These are phyloP conservation scores for Tachystola acroxantha DNA, from an alignment of 2,888 invertebrate genomes.

Conservation along the genomic window DNA sequence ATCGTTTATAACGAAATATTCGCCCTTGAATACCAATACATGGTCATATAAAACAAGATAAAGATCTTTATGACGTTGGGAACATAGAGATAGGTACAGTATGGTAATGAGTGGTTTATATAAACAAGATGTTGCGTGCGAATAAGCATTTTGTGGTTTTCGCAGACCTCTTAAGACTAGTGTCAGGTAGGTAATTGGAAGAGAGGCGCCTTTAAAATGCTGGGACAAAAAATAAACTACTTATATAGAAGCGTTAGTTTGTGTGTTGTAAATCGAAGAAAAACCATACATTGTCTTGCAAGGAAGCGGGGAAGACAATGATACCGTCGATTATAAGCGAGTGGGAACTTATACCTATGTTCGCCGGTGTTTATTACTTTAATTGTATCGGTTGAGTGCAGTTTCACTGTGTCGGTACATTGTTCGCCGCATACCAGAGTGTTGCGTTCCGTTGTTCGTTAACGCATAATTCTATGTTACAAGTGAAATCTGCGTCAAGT, in stretches of 20 bases:
- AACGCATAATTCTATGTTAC: conserved; percentile 62
- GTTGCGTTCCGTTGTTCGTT: conserved; percentile 50
- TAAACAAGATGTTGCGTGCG: conserved; percentile 47
- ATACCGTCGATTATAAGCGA: conserved; percentile 59
- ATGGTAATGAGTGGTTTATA: conserved; percentile 34
- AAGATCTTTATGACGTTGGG: conserved; percentile 28
- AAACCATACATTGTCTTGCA: conserved; percentile 61
- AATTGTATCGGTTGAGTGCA: conserved; percentile 67
- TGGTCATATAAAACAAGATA: conserved; percentile 25
- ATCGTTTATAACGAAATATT: conserved; percentile 24
- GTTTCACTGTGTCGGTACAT: conserved; percentile 60
- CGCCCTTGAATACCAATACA: conserved; percentile 35
- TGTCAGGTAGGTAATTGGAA: conserved; percentile 32
- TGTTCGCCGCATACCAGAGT: conserved; percentile 56
- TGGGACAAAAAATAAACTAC: conserved; percentile 34
- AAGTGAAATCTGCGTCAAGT: conserved; percentile 58
- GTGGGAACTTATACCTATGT: conserved; percentile 61
- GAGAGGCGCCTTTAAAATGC: conserved; percentile 25
- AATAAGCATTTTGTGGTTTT: conserved; percentile 58
- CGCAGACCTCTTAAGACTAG: conserved; percentile 41
- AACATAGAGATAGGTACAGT: conserved; percentile 23
- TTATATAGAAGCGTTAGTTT: conserved; percentile 42
- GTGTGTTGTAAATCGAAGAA: conserved; percentile 54
- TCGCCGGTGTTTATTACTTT: conserved; percentile 60
- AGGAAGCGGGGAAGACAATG: conserved; percentile 68